phyloP scores from a whole-genome alignment of 30 jellyfish, hydroid and myxozoan species.

The Catostylus mosaicus region DNA sequence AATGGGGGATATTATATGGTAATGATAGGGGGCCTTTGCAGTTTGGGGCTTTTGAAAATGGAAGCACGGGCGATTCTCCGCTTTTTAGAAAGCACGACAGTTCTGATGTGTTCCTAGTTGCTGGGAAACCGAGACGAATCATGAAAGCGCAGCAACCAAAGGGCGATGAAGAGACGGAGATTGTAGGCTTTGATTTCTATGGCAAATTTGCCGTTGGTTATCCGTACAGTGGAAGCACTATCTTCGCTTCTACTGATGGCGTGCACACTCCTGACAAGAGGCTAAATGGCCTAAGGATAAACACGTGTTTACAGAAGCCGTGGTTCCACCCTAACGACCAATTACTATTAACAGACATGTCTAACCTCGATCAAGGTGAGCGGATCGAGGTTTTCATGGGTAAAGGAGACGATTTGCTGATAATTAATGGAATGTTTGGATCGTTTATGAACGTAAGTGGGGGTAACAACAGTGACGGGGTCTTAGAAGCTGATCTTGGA shows the following conservation, averaged over 20 bases:
- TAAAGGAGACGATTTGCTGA: constrained; percentile 64
- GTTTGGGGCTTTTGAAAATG: constrained; percentile 51
- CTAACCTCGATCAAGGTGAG: constrained; percentile 64
- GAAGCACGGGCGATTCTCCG: constrained; percentile 57
- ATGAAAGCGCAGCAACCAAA: constrained; percentile 42
- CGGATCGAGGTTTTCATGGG: constrained; percentile 49
- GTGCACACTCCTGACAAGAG: constrained; percentile 53
- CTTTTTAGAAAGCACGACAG: constrained; percentile 58
- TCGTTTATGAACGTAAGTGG: constrained; percentile 18
- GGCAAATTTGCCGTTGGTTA: constrained; percentile 57
- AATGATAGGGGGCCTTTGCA: constrained; percentile 52
- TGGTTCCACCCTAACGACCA: constrained; percentile 71
- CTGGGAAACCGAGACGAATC: constrained; percentile 57
- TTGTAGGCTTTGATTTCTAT: constrained; percentile 66
- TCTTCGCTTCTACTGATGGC: constrained; percentile 44
- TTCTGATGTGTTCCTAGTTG: constrained; percentile 53
- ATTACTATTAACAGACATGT: constrained; percentile 57
- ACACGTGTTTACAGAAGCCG: constrained; percentile 46
- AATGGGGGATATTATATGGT: constrained; percentile 61
- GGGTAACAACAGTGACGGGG: background rate
- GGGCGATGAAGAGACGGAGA: constrained; percentile 42
- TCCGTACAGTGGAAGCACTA: constrained; percentile 65
- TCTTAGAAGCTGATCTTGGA: constrained; percentile 50
- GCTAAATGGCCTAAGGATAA: constrained; percentile 49
- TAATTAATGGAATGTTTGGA: constrained; percentile 63